Conservation (phyloP, 2,113 vertebrate genomes). For the Notarius lentiginosus region DNA sequence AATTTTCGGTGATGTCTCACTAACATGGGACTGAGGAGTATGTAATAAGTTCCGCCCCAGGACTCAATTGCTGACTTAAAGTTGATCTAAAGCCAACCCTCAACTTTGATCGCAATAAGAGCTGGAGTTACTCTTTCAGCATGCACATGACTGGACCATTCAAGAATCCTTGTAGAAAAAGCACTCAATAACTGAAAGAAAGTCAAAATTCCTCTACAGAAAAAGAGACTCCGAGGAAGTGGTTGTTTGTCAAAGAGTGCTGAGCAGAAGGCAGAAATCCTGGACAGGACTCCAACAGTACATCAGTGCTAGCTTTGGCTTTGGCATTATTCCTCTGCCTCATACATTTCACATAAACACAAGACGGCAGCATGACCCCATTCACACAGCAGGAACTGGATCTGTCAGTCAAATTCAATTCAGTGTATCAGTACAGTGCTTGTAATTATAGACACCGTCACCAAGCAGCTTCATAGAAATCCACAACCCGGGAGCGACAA, state of each 20-base stretch:
- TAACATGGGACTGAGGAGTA: background rate
- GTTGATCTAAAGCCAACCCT: background rate
- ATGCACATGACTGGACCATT: background rate
- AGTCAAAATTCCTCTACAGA: background rate
- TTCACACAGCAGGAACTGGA: background rate
- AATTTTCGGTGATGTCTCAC: background rate
- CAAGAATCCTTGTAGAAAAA: background rate
- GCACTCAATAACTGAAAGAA: background rate
- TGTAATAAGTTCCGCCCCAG: background rate
- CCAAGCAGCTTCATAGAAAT: background rate
- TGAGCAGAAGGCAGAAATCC: background rate
- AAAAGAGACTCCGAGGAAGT: background rate
- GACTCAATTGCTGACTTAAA: background rate
- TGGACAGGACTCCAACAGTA: background rate
- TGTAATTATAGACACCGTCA: background rate
- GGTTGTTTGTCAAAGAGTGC: background rate
- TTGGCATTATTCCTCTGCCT: background rate
- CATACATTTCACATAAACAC: background rate
- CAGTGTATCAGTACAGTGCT: background rate
- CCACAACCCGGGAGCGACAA: background rate
- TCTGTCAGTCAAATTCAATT: background rate
- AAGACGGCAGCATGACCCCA: background rate
- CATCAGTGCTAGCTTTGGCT: background rate
- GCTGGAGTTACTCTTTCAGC: background rate
- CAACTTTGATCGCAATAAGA: background rate